Evolutionary conservation across 1,140 invertebrate genomes (phyloP), one percentile per base, ranked within the genome.

Genomic region (Eriosoma lanigerum): DNA sequence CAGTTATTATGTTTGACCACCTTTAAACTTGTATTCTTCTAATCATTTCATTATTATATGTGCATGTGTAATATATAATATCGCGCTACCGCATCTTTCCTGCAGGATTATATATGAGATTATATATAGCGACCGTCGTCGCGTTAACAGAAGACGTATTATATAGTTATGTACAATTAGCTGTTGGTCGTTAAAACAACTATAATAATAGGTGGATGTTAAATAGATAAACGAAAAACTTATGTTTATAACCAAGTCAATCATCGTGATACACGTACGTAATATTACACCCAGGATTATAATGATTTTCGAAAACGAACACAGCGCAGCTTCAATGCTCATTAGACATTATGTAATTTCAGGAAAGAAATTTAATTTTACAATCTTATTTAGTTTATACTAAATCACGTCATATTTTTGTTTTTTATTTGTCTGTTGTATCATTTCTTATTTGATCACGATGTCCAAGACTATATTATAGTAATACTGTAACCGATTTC

Each of bases 11-110:
- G 46, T 21, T 38, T 44, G 13, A 29, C 32, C 38, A n/a, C 19
- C 62, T 44, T 9, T 38, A 1, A n/a, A 64, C 19, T 50, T 50
- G 17, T 26, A 29, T 54, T 26, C 50, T 24, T 56, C 26, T 56
- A 73, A 52, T 73, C 48, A 50, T 54, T 73, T 73, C 48, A 32
- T 73, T 73, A n/a, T n/a, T n/a, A n/a, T n/a, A 54, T 24, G 48
- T 54, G 50, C 70, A 56, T 50, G 50, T 54, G 50, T 17, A 46
- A 10, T 9, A 64, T 13, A 19, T 68, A 44, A 15, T 19, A 17
- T 73, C 70, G 26, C 48, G 46, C 48, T 52, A 72, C 68, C 44
- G 68, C 68, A 73, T 73, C 70, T 73, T 26, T 48, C 9, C 64
- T 38, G 10, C 58, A 60, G 29, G 38, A 10, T 21, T n/a, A 38